A percentile compares a stretch with the other conserved stretches of the same genome.
Conservation (phyloP, 2,797 vertebrate species). For the Percopsis omiscomaycus region DNA sequence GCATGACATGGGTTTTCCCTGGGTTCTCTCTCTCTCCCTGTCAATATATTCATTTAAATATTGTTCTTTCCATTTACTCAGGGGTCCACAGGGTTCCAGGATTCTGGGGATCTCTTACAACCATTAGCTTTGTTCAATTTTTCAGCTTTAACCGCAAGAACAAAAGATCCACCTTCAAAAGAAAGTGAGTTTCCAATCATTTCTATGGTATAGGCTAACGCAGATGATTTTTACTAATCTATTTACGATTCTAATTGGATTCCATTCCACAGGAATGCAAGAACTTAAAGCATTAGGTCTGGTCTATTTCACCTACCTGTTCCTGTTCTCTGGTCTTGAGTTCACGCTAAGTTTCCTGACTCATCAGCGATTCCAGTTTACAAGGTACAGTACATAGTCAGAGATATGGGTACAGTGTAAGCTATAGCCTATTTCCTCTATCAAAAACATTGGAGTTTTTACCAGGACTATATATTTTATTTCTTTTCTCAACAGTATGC, state of each 20-base stretch:
- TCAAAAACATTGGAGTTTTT: neutral
- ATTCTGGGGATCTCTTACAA: slow-evolving; percentile 83
- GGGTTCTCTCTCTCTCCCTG: too few relatives aligned
- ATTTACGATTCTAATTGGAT: too few relatives aligned
- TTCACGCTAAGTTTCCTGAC: slow-evolving; percentile 92
- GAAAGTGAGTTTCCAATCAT: slow-evolving; percentile 75
- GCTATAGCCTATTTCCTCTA: neutral
- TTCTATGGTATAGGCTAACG: neutral
- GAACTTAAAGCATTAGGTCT: slow-evolving; percentile 85
- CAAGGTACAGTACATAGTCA: slow-evolving; percentile 80
- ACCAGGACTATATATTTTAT: neutral
- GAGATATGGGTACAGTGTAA: neutral
- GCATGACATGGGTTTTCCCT: too few relatives aligned
- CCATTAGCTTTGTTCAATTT: slow-evolving; percentile 89
- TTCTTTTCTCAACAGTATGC: slow-evolving; percentile 79
- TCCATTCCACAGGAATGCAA: slow-evolving; percentile 74
- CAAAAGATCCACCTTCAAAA: slow-evolving; percentile 75
- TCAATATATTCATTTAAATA: too few relatives aligned
- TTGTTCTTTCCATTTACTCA: slow-evolving; percentile 39
- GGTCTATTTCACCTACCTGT: slow-evolving; percentile 93
- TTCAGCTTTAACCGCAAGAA: slow-evolving; percentile 79
- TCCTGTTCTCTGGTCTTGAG: slow-evolving; percentile 96
- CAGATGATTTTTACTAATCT: neutral
- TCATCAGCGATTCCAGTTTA: slow-evolving; percentile 95
- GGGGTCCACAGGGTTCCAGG: slow-evolving; percentile 75